Evolutionary conservation across 2,888 invertebrate genomes (phyloP).

Genomic region (Melanotus villosus): DNA sequence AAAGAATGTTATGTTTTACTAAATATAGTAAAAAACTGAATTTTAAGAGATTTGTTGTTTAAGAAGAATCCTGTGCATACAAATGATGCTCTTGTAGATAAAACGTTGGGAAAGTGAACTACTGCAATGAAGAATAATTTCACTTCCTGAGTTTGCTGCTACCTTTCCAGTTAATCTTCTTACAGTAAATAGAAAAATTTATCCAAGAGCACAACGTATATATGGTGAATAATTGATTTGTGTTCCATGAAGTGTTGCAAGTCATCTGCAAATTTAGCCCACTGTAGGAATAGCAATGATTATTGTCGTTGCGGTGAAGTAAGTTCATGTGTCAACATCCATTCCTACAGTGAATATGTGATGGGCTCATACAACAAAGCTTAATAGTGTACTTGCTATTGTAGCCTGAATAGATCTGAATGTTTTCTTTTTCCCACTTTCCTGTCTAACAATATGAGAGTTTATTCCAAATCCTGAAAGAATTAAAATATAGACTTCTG

Average conservation of each 20-base stretch:
- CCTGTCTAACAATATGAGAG: slow-evolving; percentile 73
- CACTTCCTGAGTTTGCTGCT: slow-evolving; percentile 80
- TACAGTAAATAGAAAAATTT: slow-evolving; percentile 73
- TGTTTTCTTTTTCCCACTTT: too few species aligned
- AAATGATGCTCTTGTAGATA: slow-evolving; percentile 86
- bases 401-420: slow-evolving; percentile 91
- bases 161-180: slow-evolving; percentile 74
- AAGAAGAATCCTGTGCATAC: slow-evolving; percentile 51
- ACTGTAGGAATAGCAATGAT: slow-evolving; percentile 83
- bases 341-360: slow-evolving; percentile 91
- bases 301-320: slow-evolving; percentile 88
- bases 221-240: slow-evolving; percentile 72
- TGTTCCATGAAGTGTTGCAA: slow-evolving; percentile 69
- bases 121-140: slow-evolving; percentile 70
- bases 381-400: slow-evolving; percentile 84
- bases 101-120: slow-evolving; percentile 86
- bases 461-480: not conserved
- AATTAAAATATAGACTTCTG: not conserved
- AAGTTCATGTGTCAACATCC: slow-evolving; percentile 85
- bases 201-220: slow-evolving; percentile 79
- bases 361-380: slow-evolving; percentile 89
- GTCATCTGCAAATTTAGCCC: slow-evolving; percentile 74
- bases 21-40: too few species aligned
- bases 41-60: too few species aligned
- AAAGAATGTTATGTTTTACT: too few species aligned